Base-by-base conservation (phyloP, 2,113 vertebrate genomes). In the Australoheros scitulus region DNA sequence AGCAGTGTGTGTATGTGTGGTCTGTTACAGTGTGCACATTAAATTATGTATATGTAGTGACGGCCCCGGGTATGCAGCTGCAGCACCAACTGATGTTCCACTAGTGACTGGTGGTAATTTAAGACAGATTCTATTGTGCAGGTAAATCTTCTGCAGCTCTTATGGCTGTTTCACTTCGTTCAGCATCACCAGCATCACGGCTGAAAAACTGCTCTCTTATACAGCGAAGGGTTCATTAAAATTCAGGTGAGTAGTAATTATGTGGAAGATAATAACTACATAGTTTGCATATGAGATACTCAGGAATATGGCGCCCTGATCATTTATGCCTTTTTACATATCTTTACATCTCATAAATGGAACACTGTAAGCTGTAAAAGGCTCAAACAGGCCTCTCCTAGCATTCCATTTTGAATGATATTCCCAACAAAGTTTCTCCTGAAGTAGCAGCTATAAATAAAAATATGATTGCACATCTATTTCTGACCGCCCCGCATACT, bases 201-300 rank as follows among this genome's bases (percentile, higher is more conserved):
- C 52, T 87, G 84, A 15, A 78, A 77, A 80, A 41, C 43, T 10
- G 60, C 68, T 76, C 24, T 63, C 77, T 50, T 5, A 75, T n/a
- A 76, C 77, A 80, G 56, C 61, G 55, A 56, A 55, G 22, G 43
- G 6, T 43, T 81, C 77, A 86, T 89, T 89, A 55, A 85, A 80
- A 90, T 88, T 81, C 88, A 78, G 55, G 20, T 55, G 18, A 81
- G 79, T 63, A 17, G 77, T 83, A 87, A 91, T 94, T 88, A 90
- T 58, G 24, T 65, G 78, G 74, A 22, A 77, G 72, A 84, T 90
- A 79, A 91, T 89, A 86, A 91, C 77, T 52, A 76, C 76, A 43
- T 34, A 61, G 63, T 80, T 76, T 81, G 76, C 81, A 61, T 61
- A 63, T 7, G 36, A 84, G 80, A 79, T 36, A 74, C 81, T 82